A percentile compares a stretch with the other conserved stretches of the same genome.
These are phyloP conservation scores for Sylvilagus bachmani DNA, from an alignment of 2,113 vertebrate species.

Conservation along the genomic window DNA sequence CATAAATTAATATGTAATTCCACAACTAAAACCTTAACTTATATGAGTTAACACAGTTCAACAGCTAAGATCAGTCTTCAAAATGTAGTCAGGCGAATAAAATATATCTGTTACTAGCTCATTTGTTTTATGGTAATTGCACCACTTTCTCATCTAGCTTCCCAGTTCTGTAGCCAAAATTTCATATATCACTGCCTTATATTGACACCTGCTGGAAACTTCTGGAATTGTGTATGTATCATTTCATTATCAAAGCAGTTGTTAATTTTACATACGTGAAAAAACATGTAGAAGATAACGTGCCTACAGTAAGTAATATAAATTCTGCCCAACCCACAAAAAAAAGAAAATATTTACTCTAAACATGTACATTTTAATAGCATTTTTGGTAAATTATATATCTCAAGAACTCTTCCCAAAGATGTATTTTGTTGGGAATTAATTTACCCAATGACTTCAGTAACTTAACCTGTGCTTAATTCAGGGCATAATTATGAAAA, in stretches of 20 bases:
- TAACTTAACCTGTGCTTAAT: conserved; percentile 28
- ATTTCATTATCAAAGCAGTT: conserved; percentile 21
- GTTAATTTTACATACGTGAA: conserved; percentile 67
- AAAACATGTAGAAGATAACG: not conserved
- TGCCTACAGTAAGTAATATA: conserved; percentile 27
- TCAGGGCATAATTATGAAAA: not conserved
- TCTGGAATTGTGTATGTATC: conserved; percentile 77
- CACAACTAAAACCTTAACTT: conserved; percentile 27
- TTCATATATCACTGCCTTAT: conserved; percentile 88
- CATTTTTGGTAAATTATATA: conserved; percentile 59
- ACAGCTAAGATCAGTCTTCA: conserved; percentile 38
- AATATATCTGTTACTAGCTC: conserved; percentile 47
- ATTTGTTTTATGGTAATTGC: conserved; percentile 79
- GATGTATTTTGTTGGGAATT: conserved; percentile 16
- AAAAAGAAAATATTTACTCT: conserved; percentile 12
- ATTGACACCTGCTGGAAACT: conserved; percentile 90
- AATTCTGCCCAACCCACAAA: not conserved
- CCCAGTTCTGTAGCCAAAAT: conserved; percentile 60
- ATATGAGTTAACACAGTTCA: not conserved
- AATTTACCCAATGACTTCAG: conserved; percentile 55
- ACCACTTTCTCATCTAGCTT: conserved; percentile 67
- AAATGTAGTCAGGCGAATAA: conserved; percentile 49
- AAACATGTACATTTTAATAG: conserved; percentile 24
- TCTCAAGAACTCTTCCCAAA: conserved; percentile 21
- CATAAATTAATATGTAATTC: conserved; percentile 42